These are phyloP conservation scores for Stictonetta naevosa DNA, from an alignment of 2,113 vertebrate species.

Conservation along the genomic window DNA sequence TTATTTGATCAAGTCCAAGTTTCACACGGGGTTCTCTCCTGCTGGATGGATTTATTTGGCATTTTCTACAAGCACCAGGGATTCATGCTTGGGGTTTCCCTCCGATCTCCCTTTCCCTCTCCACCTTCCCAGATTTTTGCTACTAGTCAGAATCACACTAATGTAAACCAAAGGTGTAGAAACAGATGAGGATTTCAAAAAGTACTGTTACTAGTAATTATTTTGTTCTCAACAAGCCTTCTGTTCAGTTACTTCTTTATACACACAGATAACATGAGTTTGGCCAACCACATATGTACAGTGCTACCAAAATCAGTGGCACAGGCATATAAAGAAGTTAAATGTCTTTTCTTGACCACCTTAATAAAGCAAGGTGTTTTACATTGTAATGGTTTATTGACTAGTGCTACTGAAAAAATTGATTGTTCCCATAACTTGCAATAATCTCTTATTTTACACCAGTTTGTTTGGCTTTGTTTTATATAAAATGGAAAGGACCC, in stretches of 20 bases:
- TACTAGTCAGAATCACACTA: not conserved
- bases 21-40: not conserved
- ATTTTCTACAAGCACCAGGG: not conserved
- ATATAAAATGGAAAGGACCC: not conserved
- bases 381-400: not conserved
- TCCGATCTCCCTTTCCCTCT: not conserved
- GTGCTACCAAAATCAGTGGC: not conserved
- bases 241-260: not conserved
- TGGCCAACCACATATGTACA: rapidly evolving
- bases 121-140: not conserved
- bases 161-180: rapidly evolving
- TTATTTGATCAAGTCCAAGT: not conserved
- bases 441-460: not conserved
- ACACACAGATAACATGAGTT: not conserved
- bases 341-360: not conserved
- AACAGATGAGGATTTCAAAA: not conserved
- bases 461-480: not conserved
- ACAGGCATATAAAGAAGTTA: not conserved
- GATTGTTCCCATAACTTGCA: not conserved
- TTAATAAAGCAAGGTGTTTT: not conserved
- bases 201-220: not conserved
- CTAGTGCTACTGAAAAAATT: not conserved
- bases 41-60: not conserved
- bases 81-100: not conserved
- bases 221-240: not conserved